A percentile compares a stretch with the other conserved stretches of the same genome.
These are phyloP conservation scores for Malurus melanocephalus DNA, from an alignment of 2,113 vertebrate genomes.

Conservation along the genomic window DNA sequence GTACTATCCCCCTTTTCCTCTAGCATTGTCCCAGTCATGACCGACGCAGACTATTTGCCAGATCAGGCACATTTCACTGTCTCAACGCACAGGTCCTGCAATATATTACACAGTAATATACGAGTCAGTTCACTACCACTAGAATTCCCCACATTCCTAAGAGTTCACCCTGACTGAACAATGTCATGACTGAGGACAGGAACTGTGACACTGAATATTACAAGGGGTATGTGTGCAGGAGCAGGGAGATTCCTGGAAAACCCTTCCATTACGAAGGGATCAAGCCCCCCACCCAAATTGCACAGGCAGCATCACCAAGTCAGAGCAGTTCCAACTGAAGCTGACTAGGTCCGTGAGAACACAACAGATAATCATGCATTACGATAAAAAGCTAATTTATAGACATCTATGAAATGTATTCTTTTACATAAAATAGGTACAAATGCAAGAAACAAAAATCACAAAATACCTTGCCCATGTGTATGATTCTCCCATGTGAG, in stretches of 20 bases:
- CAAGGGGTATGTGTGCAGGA: rapidly evolving
- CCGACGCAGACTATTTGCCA: neutral
- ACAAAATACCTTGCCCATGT: conserved; percentile 3
- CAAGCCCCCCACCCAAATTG: neutral
- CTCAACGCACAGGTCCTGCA: neutral
- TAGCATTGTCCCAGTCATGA: neutral
- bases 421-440: neutral
- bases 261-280: neutral
- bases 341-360: neutral
- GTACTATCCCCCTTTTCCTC: neutral
- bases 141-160: neutral
- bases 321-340: neutral
- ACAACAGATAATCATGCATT: neutral
- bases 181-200: rapidly evolving
- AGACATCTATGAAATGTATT: neutral
- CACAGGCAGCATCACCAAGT: neutral
- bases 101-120: rapidly evolving
- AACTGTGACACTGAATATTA: neutral
- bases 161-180: neutral
- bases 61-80: neutral
- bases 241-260: rapidly evolving
- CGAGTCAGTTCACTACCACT: neutral
- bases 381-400: neutral
- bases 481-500: neutral
- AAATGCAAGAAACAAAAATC: neutral